Evolutionary conservation across 2,113 vertebrate species (phyloP).

Genomic region (Notothenia rossii): DNA sequence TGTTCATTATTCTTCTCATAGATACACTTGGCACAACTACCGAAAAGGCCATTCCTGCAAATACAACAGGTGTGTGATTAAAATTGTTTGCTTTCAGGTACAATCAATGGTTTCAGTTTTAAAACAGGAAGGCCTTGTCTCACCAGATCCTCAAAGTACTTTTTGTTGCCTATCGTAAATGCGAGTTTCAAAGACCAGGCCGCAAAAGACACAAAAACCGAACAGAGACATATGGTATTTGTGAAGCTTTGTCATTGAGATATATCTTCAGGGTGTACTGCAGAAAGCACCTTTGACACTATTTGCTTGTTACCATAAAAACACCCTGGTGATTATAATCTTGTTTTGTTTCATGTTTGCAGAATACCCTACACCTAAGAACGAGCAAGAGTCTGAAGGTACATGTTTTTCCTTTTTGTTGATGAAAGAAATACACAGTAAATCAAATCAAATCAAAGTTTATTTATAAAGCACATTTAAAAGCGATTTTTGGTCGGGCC

Average conservation of each 20-base stretch:
- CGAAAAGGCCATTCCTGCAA: constrained; percentile 28
- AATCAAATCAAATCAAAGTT: too few species aligned
- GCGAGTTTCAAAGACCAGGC: not conserved
- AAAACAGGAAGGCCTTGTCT: constrained; percentile 5
- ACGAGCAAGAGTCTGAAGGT: constrained; percentile 61
- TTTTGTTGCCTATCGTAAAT: constrained; percentile 28
- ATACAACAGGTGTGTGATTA: constrained; percentile 65
- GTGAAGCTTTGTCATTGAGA: not conserved
- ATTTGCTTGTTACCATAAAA: not conserved
- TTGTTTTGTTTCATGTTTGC: constrained; percentile 10
- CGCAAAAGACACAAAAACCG: not conserved
- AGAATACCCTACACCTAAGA: constrained; percentile 38
- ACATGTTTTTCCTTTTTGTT: not conserved
- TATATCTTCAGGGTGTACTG: not conserved
- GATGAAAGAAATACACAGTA: not conserved
- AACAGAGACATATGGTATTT: constrained; percentile 3
- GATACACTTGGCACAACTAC: constrained; percentile 49
- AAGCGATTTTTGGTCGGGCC: too few species aligned
- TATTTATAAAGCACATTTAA: too few species aligned
- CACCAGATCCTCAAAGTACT: constrained; percentile 43
- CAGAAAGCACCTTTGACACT: not conserved
- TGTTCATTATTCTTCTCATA: constrained; percentile 31
- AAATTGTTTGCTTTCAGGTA: not conserved
- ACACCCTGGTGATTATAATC: not conserved
- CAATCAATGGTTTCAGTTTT: not conserved